Base-by-base conservation (phyloP, 1,140 invertebrate genomes). In the Lysiphlebus fabarum region DNA sequence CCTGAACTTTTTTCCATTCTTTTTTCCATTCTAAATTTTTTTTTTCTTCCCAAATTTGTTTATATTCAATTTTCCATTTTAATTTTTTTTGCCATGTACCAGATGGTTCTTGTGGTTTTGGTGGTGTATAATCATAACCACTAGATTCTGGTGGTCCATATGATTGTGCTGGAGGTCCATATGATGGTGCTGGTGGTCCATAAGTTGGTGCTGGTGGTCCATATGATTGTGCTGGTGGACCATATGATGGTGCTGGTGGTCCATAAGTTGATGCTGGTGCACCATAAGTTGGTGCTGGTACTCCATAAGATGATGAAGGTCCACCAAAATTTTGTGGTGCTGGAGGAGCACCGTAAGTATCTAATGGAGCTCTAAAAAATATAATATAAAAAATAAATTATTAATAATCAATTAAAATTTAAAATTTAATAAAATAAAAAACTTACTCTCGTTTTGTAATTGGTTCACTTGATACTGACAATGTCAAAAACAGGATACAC, bases 71-170 rank as follows among this genome's bases (percentile, higher is more conserved):
- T 67, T 89, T 88, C 87, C 87, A 90, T n/a, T 78, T 81, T 4
- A 89, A 67, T 71, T 89, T 90, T 73, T 90, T 90, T 73, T 90
- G 89, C 88, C 88, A 90, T 65, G 86, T 88, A 0, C 88, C 88
- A 12, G 87, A 84, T 59, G 88, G 85, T 61, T 86, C 84, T 45
- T 85, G 82, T 36, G 85, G 79, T n/a, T 54, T 41, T 56, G 65
- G 66, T 38, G 60, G 12, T 42, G 65, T 62, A 37, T 67, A 63
- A 12, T 53, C 38, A 7, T 62, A 80, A 74, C 49, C 50, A 33
- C 45, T 36, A 4, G 48, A 59, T 3, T 57, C 53, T 38, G 65
- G 65, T 7, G 59, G 34, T 14, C 49, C 51, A 43, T 58, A 59
- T 1, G 44, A 54, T 4, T 48, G 55, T 3, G 65, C 50, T 12